Base-by-base conservation (phyloP, 2,113 vertebrate genomes). In the Equus przewalskii region DNA sequence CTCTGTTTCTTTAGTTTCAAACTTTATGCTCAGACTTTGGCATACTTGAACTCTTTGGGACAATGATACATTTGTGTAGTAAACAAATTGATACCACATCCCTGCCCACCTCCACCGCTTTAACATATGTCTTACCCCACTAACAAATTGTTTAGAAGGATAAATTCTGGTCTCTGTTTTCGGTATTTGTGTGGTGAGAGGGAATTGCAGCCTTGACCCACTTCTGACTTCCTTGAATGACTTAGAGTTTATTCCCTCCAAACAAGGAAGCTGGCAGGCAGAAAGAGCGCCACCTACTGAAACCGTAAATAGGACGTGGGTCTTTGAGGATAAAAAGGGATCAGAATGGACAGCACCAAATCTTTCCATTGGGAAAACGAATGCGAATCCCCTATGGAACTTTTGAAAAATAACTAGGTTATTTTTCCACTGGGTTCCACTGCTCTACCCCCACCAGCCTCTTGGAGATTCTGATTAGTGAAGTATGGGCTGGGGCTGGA, bases 241-340 rank as follows among this genome's bases (percentile, higher is more conserved):
- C 41, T 73, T 51, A 41, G 22, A 80, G 16, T 64, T 78, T 73
- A 49, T 65, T 70, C 51, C 72, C 7, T 4, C 67, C 56, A 58
- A 89, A 82, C 49, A 26, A 3, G 82, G 73, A 65, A 91, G 51
- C 51, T 44, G 90, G 62, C 56, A 86, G 87, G 88, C 94, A 54
- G 87, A 95, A 75, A 95, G 94, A 94, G 91, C 75, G 82, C 97
- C 97, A 95, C 46, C 97, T 97, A 89, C 93, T 95, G 95, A 97
- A 92, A 91, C 56, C 62, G 7, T 64, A 64, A 58, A 21, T 36
- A 44, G 54, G 44, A 19, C 44, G 6, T 89, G 69, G 88, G 24
- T 82, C 49, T 96, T 92, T 26, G 67, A 86, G 87, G 72, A 58
- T 54, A 51, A 75, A 67, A 36, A 33, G 30, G 51, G 51, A 6